Evolutionary conservation across 1,140 invertebrate genomes (phyloP), one percentile per base, ranked within the genome.

Genomic region (Telenomus remus): DNA sequence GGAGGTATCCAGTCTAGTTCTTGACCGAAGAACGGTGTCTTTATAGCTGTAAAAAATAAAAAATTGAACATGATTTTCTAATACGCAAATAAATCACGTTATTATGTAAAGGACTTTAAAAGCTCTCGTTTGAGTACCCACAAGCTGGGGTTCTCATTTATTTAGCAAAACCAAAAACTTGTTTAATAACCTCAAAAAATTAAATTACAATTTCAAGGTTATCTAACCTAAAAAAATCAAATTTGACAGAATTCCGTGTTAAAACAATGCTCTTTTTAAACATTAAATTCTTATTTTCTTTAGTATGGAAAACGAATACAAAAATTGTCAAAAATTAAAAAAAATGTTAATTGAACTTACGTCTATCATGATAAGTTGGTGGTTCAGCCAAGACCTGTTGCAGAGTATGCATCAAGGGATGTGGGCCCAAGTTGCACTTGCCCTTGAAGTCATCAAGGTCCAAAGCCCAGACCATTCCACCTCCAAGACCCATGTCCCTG

Each of bases 391-490:
- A 86, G 0, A 92, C 91, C 72, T 91, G 89, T 64, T 93, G 91
- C 10, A 95, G 91, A 8, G 91, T 90, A 13, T 90, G 92, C 59
- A 95, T 88, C 5, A 95, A 83, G 0, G 95, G 94, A 89, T 95
- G 93, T 48, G 90, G 88, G 10, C 94, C 94, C 82, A 47, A 10
- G 47, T 48, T 64, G 34, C 11, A 33, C 46, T 50, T 80, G 54
- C 88, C 87, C 42, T 82, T 84, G 61, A 90, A 91, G 61, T 90
- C 90, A 68, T 91, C 90, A 0, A 91, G 80, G 81, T 90, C 95
- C 4, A 97, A 84, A 0, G 95, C 95, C 95, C 95, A 97, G 5
- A 97, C 91, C 95, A 97, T 97, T 10, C 93, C 95, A 47, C 95
- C 95, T 0, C 93, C 95, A 1, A 97, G 88, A 66, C 92, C 90